Conservation (phyloP, 2,888 invertebrate species). For the Ctenicera cuprea region DNA sequence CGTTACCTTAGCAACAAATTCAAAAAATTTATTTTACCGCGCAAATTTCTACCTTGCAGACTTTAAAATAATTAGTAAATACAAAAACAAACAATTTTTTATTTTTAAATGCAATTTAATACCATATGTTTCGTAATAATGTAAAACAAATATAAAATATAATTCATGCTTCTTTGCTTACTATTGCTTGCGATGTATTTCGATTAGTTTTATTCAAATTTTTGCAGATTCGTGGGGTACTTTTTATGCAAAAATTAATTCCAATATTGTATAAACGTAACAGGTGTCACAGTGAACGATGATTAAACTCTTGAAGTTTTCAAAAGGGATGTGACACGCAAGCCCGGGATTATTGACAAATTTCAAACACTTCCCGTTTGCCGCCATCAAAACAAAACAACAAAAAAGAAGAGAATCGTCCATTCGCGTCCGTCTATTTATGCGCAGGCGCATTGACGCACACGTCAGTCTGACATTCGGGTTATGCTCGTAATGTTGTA, state of each 20-base stretch:
- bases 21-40: too few species aligned
- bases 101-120: not conserved
- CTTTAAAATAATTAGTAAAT: too few species aligned
- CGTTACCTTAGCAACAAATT: too few species aligned
- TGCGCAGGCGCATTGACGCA: conserved; percentile 46
- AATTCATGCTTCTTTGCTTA: not conserved
- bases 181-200: not conserved
- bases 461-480: conserved; percentile 55
- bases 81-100: not conserved
- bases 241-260: not conserved
- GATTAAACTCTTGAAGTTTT: not conserved
- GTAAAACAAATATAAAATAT: not conserved
- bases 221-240: too few species aligned
- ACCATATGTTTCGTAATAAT: not conserved
- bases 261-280: not conserved
- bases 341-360: conserved; percentile 65
- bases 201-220: not conserved
- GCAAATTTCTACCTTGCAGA: too few species aligned
- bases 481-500: conserved; percentile 54
- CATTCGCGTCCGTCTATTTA: not conserved
- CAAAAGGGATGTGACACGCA: conserved; percentile 56
- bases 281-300: not conserved
- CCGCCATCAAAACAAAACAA: conserved; percentile 60
- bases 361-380: conserved; percentile 62
- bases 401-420: not conserved